Evolutionary conservation across 2,113 vertebrate genomes (phyloP), one percentile per base, ranked within the genome.

Genomic region (Neomonachus schauinslandi): DNA sequence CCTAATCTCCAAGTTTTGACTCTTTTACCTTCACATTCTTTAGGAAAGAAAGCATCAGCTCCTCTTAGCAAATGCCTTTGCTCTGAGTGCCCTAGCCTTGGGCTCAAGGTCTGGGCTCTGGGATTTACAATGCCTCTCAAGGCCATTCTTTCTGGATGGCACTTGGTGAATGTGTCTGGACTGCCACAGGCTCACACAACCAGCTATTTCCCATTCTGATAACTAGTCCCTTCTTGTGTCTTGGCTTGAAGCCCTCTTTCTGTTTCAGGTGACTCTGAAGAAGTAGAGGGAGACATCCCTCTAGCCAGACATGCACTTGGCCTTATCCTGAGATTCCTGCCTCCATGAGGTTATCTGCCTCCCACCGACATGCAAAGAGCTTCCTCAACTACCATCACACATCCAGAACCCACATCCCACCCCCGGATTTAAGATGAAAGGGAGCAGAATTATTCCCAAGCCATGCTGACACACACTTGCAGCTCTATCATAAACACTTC

Each of bases 11-110:
- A 21, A 33, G 4, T 71, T 42, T 11, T 57, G 4, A 67, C 49
- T 83, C 61, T 65, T 59, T 61, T 2, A 59, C 55, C 76, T 39
- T 87, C 21, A 36, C 9, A 39, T 13, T 33, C 71, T 71, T n/a
- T 33, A 53, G 53, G 24, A 28, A 51, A 89, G 59, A 22, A 83
- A 97, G 67, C 33, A 7, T 33, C 7, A 4, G 57, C 15, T 11
- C 26, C 18, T 36, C 51, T 84, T 8, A 57, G 24, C 57, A 51
- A 22, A 21, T 7, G 19, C 31, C 51, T 12, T 11, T 42, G 61
- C 53, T 33, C 12, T 0, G 5, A 7, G 2, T 1, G 46, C 31
- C 3, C 42, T 7, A 0, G 39, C 31, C 19, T 5, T 1, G 2
- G 31, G 28, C 19, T 59, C 61, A 19, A 2, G 19, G 18, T 21